Conservation (phyloP, 2,113 vertebrate genomes). For the Cyrtonyx montezumae region DNA sequence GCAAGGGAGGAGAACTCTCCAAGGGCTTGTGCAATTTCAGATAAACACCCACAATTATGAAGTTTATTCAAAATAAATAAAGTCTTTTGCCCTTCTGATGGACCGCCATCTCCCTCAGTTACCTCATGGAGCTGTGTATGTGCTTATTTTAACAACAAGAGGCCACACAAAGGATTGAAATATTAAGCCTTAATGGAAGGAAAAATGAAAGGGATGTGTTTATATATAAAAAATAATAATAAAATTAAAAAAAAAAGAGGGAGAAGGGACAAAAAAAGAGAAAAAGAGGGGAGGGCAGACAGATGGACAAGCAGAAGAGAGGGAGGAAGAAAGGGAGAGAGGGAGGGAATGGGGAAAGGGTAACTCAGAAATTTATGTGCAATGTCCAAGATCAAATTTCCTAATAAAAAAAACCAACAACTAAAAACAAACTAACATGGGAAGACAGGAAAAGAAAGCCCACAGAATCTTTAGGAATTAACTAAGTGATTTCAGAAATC, state of each 20-base stretch:
- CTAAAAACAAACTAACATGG: background rate
- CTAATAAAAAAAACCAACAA: background rate
- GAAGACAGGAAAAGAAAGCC: background rate
- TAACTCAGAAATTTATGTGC: background rate
- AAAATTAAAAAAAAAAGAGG: no score
- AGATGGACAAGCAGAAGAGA: fast-evolving
- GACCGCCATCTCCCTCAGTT: background rate
- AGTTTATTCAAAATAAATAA: slow-evolving; percentile 1
- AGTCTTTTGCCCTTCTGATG: background rate
- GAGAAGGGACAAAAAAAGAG: background rate
- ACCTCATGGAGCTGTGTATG: background rate
- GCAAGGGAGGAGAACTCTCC: background rate
- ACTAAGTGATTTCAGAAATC: slow-evolving; percentile 38
- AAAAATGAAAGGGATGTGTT: slow-evolving; percentile 47
- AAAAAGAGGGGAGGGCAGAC: background rate
- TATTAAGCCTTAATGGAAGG: background rate
- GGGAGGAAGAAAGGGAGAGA: background rate
- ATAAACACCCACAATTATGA: background rate
- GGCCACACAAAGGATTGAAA: background rate
- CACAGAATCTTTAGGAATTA: background rate
- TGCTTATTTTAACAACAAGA: slow-evolving; percentile 22
- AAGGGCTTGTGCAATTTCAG: background rate
- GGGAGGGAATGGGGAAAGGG: fast-evolving
- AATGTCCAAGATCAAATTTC: slow-evolving; percentile 4
- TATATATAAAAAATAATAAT: slow-evolving; percentile 9